Base-by-base conservation (phyloP, 2,888 invertebrate genomes). In the Hololepta plana region DNA sequence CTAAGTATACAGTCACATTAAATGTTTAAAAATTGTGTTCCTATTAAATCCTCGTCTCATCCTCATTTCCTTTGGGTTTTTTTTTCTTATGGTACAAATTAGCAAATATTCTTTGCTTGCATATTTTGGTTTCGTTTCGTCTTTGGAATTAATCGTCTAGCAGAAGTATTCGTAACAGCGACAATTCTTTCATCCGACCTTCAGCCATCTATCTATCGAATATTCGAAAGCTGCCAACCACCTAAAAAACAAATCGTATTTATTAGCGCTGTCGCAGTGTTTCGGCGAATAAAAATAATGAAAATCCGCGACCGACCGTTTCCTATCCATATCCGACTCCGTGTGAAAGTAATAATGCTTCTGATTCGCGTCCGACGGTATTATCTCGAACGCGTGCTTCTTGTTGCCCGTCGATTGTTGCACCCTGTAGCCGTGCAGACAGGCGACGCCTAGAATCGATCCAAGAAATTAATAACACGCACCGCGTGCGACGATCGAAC, bases 181-280 rank as follows among this genome's bases (percentile, higher is more conserved):
- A n/a, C n/a, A n/a, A n/a, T n/a, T 7, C 5, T 16, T 28, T 34
- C 43, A 69, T 60, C 70, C 69, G 42, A 79, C 74, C 57, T 79
- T 80, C 60, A 81, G 72, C 80, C 90, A 91, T 42, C 87, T 69
- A 55, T 90, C 88, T 58, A 91, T 90, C 31, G 90, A 88, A 52
- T 87, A 90, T 54, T 90, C 90, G 47, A 90, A 57, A 32, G 88
- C 88, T 34, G 88, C 84, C 53, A 90, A 68, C 90, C 90, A 91
- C 44, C 90, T 90, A 58, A 11, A 61, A 65, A 39, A 32, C 41
- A 45, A 37, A 39, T 27, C 37, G 34, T 27, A 32, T 20, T 23
- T 13, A 20, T 10, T 24, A 12, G 10, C 17, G 20, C 8, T 23
- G n/a, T 6, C 12, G 12, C 11, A 14, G 10, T 20, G n/a, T 2